Base-by-base conservation (phyloP, 2,113 vertebrate species). In the Elanoides forficatus region DNA sequence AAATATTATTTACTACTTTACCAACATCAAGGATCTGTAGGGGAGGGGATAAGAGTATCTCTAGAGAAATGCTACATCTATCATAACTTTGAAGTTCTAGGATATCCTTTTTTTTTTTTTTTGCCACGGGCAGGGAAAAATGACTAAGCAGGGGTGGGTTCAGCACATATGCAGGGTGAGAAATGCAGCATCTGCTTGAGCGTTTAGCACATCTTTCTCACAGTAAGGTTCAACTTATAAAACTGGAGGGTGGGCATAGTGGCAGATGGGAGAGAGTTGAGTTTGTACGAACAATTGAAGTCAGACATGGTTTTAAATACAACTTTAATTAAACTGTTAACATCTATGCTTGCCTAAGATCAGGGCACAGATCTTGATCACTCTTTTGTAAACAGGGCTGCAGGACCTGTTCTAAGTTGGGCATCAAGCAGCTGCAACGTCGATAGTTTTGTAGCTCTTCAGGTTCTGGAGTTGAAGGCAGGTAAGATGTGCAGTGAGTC, bases 381-480 rank as follows among this genome's bases (percentile, higher is more conserved):
- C 86, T 92, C 65, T 88, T 87, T 43, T 36, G 23, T 70, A 32
- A 45, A 20, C 70, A 73, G 94, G 65, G 42, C 21, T 80, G 62
- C 78, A 81, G 60, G 45, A 65, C 53, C 21, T 94, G 15, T 71
- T 82, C 25, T 68, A 58, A 83, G 56, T 15, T 73, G 85, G n/a
- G 48, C 70, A 36, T 91, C 86, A 80, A 70, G 96, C 92, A 86
- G 96, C 87, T 70, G 96, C 70, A 73, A 98, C 85, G 8, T 89
- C 30, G 30, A 95, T 63, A 21, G 67, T 96, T 91, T 58, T 96
- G 94, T 96, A 96, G 83, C 80, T 96, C 56, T 91, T 97, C 59
- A 98, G 55, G 48, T 96, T 96, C 56, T 97, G 97, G 86, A 98
- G 94, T 63, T 97, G 81, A 62, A 88, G 84, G 58, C 94, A 98